Conservation (phyloP, 2,888 invertebrate genomes). For the Nomada fabriciana region DNA sequence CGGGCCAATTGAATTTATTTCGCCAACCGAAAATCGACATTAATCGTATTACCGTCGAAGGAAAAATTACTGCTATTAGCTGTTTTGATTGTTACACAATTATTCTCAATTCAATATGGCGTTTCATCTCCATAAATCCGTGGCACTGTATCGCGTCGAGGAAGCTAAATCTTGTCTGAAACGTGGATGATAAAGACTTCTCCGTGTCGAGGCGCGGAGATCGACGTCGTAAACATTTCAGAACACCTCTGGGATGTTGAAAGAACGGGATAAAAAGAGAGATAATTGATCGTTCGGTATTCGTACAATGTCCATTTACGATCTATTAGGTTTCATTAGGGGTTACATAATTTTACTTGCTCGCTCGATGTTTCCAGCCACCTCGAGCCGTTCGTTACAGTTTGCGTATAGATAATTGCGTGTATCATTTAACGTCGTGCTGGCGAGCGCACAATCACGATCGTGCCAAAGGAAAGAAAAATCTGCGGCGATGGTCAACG, state of each 20-base stretch:
- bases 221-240: background rate
- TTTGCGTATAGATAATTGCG: constrained; percentile 44
- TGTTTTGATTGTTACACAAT: too few relatives aligned
- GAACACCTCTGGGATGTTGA: background rate
- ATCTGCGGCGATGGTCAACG: constrained; percentile 46
- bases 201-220: background rate
- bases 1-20: too few relatives aligned
- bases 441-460: constrained; percentile 26
- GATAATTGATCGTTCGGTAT: background rate
- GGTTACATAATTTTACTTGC: constrained; percentile 2
- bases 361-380: background rate
- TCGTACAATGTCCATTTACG: background rate
- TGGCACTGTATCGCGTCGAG: background rate
- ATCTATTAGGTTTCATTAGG: constrained; percentile 9
- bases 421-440: constrained; percentile 42
- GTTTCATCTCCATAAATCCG: background rate
- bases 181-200: background rate
- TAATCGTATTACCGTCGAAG: too few relatives aligned
- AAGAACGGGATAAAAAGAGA: background rate
- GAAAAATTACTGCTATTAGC: too few relatives aligned
- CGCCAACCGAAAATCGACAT: too few relatives aligned
- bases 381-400: constrained; percentile 30
- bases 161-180: background rate
- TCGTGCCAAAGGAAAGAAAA: constrained; percentile 38
- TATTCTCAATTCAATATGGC: background rate